Percentiles rank a stretch among this genome's conserved stretches.
These are phyloP conservation scores for Plectropomus leopardus DNA, from an alignment of 2,113 vertebrate genomes.

Conservation along the genomic window DNA sequence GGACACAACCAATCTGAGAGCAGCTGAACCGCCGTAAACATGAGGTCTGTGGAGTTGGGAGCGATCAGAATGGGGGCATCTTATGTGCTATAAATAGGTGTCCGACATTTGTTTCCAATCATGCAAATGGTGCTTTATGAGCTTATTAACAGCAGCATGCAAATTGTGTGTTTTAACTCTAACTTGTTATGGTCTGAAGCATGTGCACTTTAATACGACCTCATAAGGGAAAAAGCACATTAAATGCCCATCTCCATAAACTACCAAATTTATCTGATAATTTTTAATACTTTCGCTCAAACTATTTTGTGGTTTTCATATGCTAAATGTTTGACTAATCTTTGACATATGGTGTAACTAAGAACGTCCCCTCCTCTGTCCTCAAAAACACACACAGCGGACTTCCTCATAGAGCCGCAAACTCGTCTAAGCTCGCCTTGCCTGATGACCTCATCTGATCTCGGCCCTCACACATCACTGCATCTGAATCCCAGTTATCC, in stretches of 20 bases:
- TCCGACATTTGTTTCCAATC: constrained; percentile 48
- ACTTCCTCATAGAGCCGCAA: constrained; percentile 28
- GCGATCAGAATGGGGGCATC: constrained; percentile 25
- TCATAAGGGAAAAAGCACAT: background rate
- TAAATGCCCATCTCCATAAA: background rate
- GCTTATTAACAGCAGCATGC: constrained; percentile 11
- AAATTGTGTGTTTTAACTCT: background rate
- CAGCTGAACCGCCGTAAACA: constrained; percentile 59
- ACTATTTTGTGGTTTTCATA: background rate
- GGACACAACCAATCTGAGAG: constrained; percentile 36
- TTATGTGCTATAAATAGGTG: constrained; percentile 61
- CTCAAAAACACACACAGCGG: constrained; percentile 14
- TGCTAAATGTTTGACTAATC: background rate
- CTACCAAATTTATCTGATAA: background rate
- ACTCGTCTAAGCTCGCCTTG: constrained; percentile 45
- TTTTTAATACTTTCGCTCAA: background rate
- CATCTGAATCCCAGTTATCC: constrained; percentile 57
- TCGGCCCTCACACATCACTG: constrained; percentile 58
- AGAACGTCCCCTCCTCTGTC: background rate
- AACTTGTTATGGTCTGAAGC: background rate
- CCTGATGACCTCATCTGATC: constrained; percentile 71
- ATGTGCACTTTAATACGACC: background rate
- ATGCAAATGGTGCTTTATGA: constrained; percentile 11
- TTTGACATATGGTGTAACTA: constrained; percentile 27
- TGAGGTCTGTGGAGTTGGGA: constrained; percentile 36